A percentile compares a stretch with the other conserved stretches of the same genome.
phyloP scores from a whole-genome alignment of 2,797 vertebrate species.

The Notolabrus celidotus region DNA sequence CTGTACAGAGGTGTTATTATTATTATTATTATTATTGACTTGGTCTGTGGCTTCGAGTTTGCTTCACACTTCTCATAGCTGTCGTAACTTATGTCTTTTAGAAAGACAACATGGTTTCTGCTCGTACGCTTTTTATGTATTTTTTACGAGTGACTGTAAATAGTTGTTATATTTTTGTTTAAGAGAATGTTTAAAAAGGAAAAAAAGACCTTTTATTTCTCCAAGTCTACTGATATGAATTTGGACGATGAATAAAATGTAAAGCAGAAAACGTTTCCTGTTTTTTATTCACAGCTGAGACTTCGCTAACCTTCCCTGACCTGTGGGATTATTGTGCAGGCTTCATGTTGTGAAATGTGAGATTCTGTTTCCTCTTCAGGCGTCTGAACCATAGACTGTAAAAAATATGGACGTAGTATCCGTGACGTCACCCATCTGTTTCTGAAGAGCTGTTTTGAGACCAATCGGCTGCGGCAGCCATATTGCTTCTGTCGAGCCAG shows the following conservation, averaged over 20 bases:
- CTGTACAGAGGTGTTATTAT: conserved; percentile 84
- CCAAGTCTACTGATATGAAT: conserved; percentile 91
- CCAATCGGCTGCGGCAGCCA: too few relatives aligned
- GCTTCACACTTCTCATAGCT: conserved; percentile 90
- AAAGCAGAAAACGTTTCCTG: conserved; percentile 36
- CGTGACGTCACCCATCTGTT: too few relatives aligned
- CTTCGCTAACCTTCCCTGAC: too few relatives aligned
- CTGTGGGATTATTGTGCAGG: too few relatives aligned
- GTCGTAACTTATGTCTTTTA: conserved; percentile 97
- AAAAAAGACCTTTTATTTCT: conserved; percentile 88
- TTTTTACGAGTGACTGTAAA: conserved; percentile 97
- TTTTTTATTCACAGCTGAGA: neutral
- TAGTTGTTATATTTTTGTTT: conserved; percentile 99
- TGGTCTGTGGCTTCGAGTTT: conserved; percentile 86
- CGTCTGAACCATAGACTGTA: too few relatives aligned
- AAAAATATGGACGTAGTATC: too few relatives aligned
- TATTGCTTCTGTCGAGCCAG: too few relatives aligned
- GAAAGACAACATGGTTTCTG: conserved; percentile 93
- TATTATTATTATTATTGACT: conserved; percentile 80
- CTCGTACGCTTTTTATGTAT: conserved; percentile 95
- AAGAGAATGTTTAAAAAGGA: conserved; percentile 92
- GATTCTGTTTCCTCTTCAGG: too few relatives aligned
- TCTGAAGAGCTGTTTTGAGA: too few relatives aligned
- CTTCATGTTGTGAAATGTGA: too few relatives aligned
- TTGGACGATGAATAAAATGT: conserved; percentile 90